Evolutionary conservation across 2,113 vertebrate genomes (phyloP), one percentile per base, ranked within the genome.

Genomic region (Cynopterus brachyotis): DNA sequence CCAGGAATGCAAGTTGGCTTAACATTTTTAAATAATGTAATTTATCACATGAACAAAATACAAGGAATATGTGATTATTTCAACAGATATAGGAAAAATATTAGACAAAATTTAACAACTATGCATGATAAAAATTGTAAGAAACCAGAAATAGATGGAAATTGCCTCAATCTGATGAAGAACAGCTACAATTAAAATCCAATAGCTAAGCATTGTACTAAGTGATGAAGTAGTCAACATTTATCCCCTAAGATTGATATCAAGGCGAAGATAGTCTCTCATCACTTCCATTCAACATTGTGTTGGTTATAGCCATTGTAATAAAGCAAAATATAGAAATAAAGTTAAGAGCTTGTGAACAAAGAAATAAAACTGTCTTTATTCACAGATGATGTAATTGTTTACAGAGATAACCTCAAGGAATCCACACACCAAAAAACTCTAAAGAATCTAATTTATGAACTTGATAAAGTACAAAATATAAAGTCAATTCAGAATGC

Each of bases 91-190:
- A 92, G 40, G 19, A 79, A 80, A 94, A 60, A 55, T 19, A 47
- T 72, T 81, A 84, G 42, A 83, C 15, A 87, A 95, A 86, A 96
- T 40, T 78, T 16, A 70, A 40, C 50, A 70, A 57, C 5, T 89
- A 73, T 22, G 92, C 11, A 87, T 64, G 47, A 89, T 57, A 89
- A 90, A 76, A 75, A 40, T 57, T 87, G 42, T 81, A 20, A 79
- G 86, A 82, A 75, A 55, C 35, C 66, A 96, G 26, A 20, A 88
- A 85, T 92, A 83, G 60, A 72, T 86, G 24, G 20, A 72, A 95
- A 86, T 50, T 7, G 6, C 5, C n/a, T 82, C n/a, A 53, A 70
- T 78, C 20, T 83, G 6, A 90, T 80, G n/a, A 87, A 75, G 57
- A 81, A 2, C 37, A 62, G 83, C 50, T 94, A n/a, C 20, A 12